Conservation (phyloP, 2,797 vertebrate species). For the Crocidura indochinensis region DNA sequence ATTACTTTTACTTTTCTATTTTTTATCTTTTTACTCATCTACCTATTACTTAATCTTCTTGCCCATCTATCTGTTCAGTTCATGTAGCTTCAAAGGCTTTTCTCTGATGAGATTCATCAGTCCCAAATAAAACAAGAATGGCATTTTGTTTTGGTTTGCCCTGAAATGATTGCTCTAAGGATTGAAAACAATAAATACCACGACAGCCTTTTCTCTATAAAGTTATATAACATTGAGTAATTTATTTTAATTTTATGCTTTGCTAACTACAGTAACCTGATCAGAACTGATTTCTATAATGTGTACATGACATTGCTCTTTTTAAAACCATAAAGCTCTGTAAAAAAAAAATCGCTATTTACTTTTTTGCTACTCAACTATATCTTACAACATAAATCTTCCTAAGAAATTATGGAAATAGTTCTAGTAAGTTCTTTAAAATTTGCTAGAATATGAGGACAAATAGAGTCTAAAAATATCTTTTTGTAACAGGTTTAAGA, state of each 20-base stretch:
- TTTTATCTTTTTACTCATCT: background rate
- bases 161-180: background rate
- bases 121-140: background rate
- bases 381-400: constrained; percentile 60
- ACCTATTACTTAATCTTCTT: background rate
- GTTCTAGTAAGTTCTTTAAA: constrained; percentile 51
- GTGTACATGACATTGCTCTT: constrained; percentile 60
- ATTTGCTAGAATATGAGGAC: background rate
- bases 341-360: background rate
- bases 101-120: background rate
- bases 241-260: constrained; percentile 33
- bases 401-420: constrained; percentile 58
- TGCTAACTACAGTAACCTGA: background rate
- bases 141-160: background rate
- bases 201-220: background rate
- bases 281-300: constrained; percentile 9
- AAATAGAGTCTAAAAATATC: constrained; percentile 15
- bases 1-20: too few relatives aligned
- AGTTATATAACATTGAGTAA: background rate
- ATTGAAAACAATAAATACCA: background rate
- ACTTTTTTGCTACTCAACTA: constrained; percentile 56
- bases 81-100: background rate
- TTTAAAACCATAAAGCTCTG: constrained; percentile 35
- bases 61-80: background rate
- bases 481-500: constrained; percentile 27